Conservation (phyloP, 2,113 vertebrate genomes). For the Nibea coibor region DNA sequence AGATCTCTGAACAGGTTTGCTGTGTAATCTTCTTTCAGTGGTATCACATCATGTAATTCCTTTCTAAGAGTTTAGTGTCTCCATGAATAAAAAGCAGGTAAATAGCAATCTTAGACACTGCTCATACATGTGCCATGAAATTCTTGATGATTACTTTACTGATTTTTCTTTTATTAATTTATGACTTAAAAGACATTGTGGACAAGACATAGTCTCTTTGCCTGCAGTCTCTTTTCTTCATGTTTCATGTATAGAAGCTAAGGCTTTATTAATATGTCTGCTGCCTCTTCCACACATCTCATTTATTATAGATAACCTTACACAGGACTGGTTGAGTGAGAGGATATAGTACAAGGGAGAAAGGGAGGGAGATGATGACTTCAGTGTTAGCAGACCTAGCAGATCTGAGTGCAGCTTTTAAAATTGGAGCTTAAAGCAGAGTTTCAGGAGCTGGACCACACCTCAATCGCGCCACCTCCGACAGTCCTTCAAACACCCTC, state of each 20-base stretch:
- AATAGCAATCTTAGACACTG: slow-evolving; percentile 1
- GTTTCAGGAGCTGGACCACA: too few species aligned
- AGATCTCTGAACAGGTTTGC: not conserved
- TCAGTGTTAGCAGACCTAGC: slow-evolving; percentile 43
- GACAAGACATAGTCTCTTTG: not conserved
- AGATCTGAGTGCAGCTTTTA: slow-evolving; percentile 21
- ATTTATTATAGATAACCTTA: slow-evolving; percentile 68
- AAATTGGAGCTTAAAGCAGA: not conserved
- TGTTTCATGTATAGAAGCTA: not conserved
- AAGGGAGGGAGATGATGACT: slow-evolving; percentile 1
- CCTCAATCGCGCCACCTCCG: too few species aligned
- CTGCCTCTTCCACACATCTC: slow-evolving; percentile 51
- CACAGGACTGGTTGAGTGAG: slow-evolving; percentile 41
- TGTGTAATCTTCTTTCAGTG: slow-evolving; percentile 7
- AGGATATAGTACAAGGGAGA: slow-evolving; percentile 4
- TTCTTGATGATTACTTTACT: too few species aligned
- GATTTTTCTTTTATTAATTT: too few species aligned
- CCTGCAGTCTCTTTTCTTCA: not conserved
- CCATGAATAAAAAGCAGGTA: slow-evolving; percentile 29
- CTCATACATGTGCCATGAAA: not conserved
- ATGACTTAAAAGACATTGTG: too few species aligned
- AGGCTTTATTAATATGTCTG: slow-evolving; percentile 54
- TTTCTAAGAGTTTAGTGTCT: not conserved
- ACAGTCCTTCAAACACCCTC: too few species aligned
- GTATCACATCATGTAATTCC: slow-evolving; percentile 9